Base-by-base conservation (phyloP, 2,888 invertebrate species). In the Dione vanillae region DNA sequence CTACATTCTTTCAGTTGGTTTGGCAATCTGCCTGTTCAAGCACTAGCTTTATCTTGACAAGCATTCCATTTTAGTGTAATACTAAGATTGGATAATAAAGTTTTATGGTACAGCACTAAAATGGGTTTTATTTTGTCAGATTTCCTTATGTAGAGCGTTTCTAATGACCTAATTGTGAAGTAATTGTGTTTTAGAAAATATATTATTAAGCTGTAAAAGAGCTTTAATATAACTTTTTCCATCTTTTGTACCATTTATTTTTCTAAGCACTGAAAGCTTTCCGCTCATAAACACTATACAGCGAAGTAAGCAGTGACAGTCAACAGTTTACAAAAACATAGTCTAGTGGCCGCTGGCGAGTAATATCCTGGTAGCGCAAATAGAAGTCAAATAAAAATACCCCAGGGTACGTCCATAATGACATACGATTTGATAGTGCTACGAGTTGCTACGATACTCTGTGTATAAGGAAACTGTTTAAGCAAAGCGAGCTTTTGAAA, bases 321-420 rank as follows among this genome's bases (percentile, higher is more conserved):
- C 64, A 70, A 67, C 72, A 65, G 37, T 72, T 59, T 67, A 67
- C 69, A 70, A 72, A 70, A 72, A 67, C 70, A 73, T 27, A 40
- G 61, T 56, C 64, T 66, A 56, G 56, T 70, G 71, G 83, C 86
- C 80, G 72, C 76, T 72, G 84, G 86, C 82, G 73, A 76, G 84
- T 78, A 86, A 87, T 87, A 88, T 86, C 86, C 86, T 83, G 81
- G 72, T 81, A 79, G 78, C 76, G 82, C 79, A 86, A 85, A 86
- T 81, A 75, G 79, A 79, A 79, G 81, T 66, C 70, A 65, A 61
- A 76, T 73, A 73, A 80, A 81, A 85, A 85, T 82, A 83, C 74
- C 78, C 79, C 76, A 72, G 66, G 69, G 77, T 52, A 40, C 11
- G 41, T 19, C 37, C 41, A 52, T 69, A 74, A 65, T 72, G 56